Conservation (phyloP, 2,113 vertebrate genomes). For the Mirounga angustirostris region DNA sequence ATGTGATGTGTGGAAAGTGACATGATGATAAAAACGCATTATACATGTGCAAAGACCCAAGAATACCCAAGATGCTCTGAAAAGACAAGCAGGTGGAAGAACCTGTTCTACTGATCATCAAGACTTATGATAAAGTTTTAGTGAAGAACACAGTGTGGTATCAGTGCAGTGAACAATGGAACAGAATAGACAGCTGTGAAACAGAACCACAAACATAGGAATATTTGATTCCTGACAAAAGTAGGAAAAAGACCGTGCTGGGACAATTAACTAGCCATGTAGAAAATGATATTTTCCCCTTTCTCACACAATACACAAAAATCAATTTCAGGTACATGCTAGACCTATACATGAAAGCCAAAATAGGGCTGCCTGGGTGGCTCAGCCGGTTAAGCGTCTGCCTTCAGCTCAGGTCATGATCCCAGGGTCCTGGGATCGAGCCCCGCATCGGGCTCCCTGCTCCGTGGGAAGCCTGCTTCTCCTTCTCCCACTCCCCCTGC, state of each 20-base stretch:
- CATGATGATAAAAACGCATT: slow-evolving; percentile 56
- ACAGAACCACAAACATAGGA: not conserved
- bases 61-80: slow-evolving; percentile 38
- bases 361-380: not conserved
- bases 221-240: not conserved
- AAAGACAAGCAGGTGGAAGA: slow-evolving; percentile 55
- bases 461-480: too few species aligned
- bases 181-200: slow-evolving; percentile 20
- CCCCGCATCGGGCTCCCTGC: too few species aligned
- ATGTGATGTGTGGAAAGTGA: not conserved
- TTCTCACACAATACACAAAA: not conserved
- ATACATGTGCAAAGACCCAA: slow-evolving; percentile 38
- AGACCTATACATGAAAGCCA: not conserved
- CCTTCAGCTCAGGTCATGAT: too few species aligned
- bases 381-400: too few species aligned
- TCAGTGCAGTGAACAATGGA: not conserved
- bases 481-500: too few species aligned
- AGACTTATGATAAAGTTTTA: slow-evolving; percentile 15
- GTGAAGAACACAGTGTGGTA: slow-evolving; percentile 43
- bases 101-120: slow-evolving; percentile 39
- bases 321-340: not conserved
- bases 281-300: not conserved
- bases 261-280: not conserved
- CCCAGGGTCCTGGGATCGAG: too few species aligned
- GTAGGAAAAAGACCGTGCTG: not conserved